Evolutionary conservation across 2,888 invertebrate species (phyloP), one percentile per base, ranked within the genome.

Genomic region (Chloroclysta siterata): DNA sequence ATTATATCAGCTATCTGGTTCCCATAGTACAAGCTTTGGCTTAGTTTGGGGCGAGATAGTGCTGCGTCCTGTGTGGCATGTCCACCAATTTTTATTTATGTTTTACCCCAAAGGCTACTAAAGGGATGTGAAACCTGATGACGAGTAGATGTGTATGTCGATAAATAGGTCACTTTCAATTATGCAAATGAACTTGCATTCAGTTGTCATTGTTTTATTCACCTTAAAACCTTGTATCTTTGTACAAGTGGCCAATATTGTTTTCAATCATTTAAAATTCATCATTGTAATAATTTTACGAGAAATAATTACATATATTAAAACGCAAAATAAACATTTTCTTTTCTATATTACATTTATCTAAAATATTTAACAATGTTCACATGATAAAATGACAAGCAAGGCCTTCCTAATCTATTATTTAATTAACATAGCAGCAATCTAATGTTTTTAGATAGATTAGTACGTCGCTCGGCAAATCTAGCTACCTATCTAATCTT

Each of bases 401-500:
- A 22, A 22, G 2, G n/a, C 13, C n/a, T n/a, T n/a, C 13, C n/a
- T 41, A 13, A 41, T 41, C n/a, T 22, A 22, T 22, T 41, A 41
- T 41, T n/a, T 33, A 33, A 41, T 41, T n/a, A 41, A n/a, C 41
- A n/a, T n/a, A 41, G n/a, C 14, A 33, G 39, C 36, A 13, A 39
- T 15, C 51, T 22, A 22, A 2, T 3, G 3, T 22, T 22, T 22
- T 1, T 22, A n/a, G 22, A 22, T 22, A 22, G 22, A 22, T n/a
- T 22, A 22, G 22, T 42, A 11, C 14, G 5, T 44, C n/a, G n/a
- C n/a, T n/a, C n/a, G 29, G 5, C 28, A 28, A 48, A 48, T 56
- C 39, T 39, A n/a, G 33, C 5, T 8, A 56, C 48, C 47, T 44
- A 56, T 56, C 47, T 44, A 44, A 33, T 53, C 29, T 50, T 50